These are phyloP conservation scores for Numida meleagris DNA, from an alignment of 2,113 vertebrate species.

Conservation along the genomic window DNA sequence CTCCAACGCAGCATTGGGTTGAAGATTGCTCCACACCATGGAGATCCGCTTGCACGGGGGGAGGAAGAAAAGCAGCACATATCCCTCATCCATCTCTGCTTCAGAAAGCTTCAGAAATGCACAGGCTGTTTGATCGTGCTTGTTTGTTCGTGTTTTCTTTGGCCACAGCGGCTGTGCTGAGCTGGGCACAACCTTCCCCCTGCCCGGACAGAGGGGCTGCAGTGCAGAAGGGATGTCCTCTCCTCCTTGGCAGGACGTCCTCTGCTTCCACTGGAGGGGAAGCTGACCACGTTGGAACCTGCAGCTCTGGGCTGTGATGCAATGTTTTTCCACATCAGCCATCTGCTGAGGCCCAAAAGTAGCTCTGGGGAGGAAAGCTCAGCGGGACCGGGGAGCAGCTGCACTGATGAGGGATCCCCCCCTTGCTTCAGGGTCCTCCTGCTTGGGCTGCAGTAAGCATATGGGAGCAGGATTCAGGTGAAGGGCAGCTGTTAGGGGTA, in stretches of 20 bases:
- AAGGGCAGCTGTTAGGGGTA: neutral
- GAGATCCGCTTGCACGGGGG: neutral
- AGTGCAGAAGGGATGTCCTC: neutral
- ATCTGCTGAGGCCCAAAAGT: neutral
- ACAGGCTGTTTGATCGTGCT: neutral
- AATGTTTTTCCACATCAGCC: neutral
- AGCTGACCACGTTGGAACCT: accelerated
- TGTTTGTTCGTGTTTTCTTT: neutral
- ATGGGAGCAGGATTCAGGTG: neutral
- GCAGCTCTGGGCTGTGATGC: neutral
- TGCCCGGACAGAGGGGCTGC: neutral
- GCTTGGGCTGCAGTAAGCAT: neutral
- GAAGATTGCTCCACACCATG: neutral
- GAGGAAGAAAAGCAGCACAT: neutral
- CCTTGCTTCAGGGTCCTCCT: neutral
- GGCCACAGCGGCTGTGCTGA: neutral
- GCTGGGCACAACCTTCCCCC: neutral
- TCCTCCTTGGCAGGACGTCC: neutral
- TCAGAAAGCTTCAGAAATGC: neutral
- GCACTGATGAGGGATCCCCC: neutral
- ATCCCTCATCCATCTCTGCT: neutral
- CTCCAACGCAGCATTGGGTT: neutral
- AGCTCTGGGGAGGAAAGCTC: neutral
- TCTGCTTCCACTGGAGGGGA: neutral
- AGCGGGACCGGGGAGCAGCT: neutral